These are phyloP conservation scores for Xenops minutus DNA, from an alignment of 2,797 vertebrate genomes.

Conservation along the genomic window DNA sequence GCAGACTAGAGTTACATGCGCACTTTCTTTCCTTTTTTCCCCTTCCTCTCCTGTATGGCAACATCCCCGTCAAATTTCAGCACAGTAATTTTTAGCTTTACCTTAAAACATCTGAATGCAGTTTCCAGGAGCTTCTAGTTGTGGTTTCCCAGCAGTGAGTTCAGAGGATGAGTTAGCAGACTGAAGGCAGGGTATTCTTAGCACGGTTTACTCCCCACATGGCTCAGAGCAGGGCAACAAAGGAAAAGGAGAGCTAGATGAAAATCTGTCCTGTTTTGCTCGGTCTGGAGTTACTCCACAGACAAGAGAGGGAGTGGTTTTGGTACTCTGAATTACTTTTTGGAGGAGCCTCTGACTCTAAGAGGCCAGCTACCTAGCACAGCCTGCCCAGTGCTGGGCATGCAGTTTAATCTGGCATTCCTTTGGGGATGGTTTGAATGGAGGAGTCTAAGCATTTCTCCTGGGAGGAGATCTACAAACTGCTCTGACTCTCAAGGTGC, in stretches of 20 bases:
- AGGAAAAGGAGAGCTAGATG: background rate
- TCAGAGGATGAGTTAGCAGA: background rate
- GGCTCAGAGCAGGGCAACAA: background rate
- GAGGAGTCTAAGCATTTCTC: background rate
- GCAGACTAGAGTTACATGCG: background rate
- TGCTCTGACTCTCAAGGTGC: background rate
- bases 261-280: background rate
- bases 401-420: background rate
- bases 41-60: background rate
- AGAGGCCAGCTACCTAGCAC: background rate
- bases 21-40: background rate
- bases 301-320: background rate
- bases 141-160: background rate
- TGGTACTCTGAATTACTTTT: background rate
- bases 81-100: background rate
- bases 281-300: rapidly evolving
- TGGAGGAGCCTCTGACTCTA: background rate
- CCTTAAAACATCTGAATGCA: background rate
- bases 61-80: background rate
- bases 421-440: background rate
- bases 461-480: background rate
- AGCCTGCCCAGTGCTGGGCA: rapidly evolving
- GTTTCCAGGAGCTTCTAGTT: background rate
- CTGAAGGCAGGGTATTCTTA: background rate
- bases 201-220: rapidly evolving